Evolutionary conservation across 2,797 vertebrate genomes (phyloP).

Genomic region (Ctenosaura bakeri): DNA sequence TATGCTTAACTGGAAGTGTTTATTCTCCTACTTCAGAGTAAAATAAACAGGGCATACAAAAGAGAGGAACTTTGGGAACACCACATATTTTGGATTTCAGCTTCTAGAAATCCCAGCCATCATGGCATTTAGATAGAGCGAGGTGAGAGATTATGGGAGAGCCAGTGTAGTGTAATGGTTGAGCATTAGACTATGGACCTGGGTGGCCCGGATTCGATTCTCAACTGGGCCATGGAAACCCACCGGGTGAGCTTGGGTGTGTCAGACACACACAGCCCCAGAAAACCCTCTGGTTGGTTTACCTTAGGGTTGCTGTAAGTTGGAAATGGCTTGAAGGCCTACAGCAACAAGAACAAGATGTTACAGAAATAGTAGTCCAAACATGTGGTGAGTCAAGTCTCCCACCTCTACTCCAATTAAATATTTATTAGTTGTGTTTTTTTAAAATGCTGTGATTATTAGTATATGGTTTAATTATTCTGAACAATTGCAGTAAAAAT

Average conservation of each 20-base stretch:
- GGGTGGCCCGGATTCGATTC: no score
- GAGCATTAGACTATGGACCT: no score
- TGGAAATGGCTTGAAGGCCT: no score
- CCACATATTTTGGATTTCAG: neutral
- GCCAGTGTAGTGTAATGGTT: no score
- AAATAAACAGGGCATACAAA: neutral
- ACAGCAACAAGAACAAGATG: no score
- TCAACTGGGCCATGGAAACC: no score
- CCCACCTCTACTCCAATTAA: slow-evolving; percentile 52
- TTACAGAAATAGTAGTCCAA: neutral
- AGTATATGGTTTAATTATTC: slow-evolving; percentile 44
- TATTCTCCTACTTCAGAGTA: neutral
- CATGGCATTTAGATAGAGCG: no score
- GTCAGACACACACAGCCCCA: no score
- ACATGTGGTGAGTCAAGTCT: neutral
- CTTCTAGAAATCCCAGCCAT: neutral
- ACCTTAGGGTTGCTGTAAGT: no score
- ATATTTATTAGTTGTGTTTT: slow-evolving; percentile 50
- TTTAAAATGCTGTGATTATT: slow-evolving; percentile 55
- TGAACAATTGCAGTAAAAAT: neutral
- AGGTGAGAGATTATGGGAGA: neutral
- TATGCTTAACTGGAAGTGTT: neutral
- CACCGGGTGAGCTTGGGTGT: no score
- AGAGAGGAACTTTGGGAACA: no score
- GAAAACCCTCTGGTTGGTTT: no score